Base-by-base conservation (phyloP, 1,140 invertebrate species). In the Procambarus virginalis region DNA sequence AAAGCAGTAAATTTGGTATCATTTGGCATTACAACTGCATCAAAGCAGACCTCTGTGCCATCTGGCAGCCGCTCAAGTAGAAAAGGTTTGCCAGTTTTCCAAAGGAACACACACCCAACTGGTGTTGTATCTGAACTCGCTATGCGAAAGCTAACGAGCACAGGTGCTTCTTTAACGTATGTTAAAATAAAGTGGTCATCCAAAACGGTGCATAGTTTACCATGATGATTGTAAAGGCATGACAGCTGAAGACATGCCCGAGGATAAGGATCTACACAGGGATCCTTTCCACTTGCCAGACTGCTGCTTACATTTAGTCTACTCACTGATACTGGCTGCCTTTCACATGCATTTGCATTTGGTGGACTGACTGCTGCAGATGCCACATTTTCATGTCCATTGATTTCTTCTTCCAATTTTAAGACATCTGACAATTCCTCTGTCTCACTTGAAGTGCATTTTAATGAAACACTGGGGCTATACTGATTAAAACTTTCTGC, bases 21-120 rank as follows among this genome's bases (percentile, higher is more conserved):
- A 22, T 60, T 22, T 68, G 85, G 77, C 12, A n/a, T 49, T 48
- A 81, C 77, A n/a, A 87, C 58, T 48, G 85, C 85, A 87, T 87
- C 85, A 80, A 87, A 87, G 70, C 58, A 87, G 17, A 87, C 20
- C 22, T 87, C 48, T n/a, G 85, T 79, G 10, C 85, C 85, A 80
- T 87, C 85, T 70, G 45, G 55, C 20, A 87, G 14, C 17, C 73
- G 10, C 5, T 22, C 45, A 9, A 87, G 46, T 48, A 58, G 3
- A 6, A 68, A 12, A 8, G 58, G 58, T 20, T 87, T 49, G 10
- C 49, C 78, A 2, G 14, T 46, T 48, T 17, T 48, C 85, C 85
- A 87, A 68, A 87, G 14, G 9, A 79, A 58, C 1, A 22, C 12
- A 34, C 76, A 60, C 17, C 85, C 85, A 68, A 45, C 17, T 34